A percentile compares a stretch with the other conserved stretches of the same genome.
phyloP scores from a whole-genome alignment of 1,140 invertebrate genomes.

The Mercenaria mercenaria region DNA sequence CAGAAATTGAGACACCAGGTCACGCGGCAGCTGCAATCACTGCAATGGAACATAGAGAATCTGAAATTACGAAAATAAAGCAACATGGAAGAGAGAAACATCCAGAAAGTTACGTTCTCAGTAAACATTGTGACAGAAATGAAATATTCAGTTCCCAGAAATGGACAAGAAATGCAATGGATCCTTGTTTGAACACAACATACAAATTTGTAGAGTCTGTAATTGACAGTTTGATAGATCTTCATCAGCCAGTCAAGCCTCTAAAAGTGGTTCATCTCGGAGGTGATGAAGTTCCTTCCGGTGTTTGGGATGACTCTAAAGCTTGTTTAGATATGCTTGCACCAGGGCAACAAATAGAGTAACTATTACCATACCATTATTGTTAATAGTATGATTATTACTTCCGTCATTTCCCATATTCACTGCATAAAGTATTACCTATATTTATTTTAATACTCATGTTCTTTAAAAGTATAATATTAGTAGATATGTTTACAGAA shows the following conservation, averaged over 20 bases:
- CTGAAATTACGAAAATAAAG: not conserved
- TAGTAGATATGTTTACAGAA: too few relatives aligned
- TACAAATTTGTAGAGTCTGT: slow-evolving; percentile 75
- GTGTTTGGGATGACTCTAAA: slow-evolving; percentile 76
- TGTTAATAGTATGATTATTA: too few relatives aligned
- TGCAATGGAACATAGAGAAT: slow-evolving; percentile 75
- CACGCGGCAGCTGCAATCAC: slow-evolving; percentile 82
- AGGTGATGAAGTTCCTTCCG: slow-evolving; percentile 82
- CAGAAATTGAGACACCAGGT: slow-evolving; percentile 83
- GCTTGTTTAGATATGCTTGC: slow-evolving; percentile 62
- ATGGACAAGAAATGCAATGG: slow-evolving; percentile 81
- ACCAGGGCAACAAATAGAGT: not conserved
- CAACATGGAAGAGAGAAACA: not conserved
- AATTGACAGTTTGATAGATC: slow-evolving; percentile 61
- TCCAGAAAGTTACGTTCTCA: slow-evolving; percentile 25
- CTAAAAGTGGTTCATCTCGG: slow-evolving; percentile 82
- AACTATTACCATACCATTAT: too few relatives aligned
- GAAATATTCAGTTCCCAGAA: slow-evolving; percentile 73
- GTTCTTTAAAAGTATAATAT: too few relatives aligned
- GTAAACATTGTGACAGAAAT: not conserved
- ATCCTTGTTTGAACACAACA: slow-evolving; percentile 82
- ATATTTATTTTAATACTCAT: too few relatives aligned
- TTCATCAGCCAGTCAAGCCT: slow-evolving; percentile 76
- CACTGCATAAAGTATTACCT: too few relatives aligned
- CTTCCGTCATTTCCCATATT: too few relatives aligned